A percentile compares a stretch with the other conserved stretches of the same genome.
phyloP scores from a whole-genome alignment of 2,888 invertebrate species.

The Parnassius apollo region DNA sequence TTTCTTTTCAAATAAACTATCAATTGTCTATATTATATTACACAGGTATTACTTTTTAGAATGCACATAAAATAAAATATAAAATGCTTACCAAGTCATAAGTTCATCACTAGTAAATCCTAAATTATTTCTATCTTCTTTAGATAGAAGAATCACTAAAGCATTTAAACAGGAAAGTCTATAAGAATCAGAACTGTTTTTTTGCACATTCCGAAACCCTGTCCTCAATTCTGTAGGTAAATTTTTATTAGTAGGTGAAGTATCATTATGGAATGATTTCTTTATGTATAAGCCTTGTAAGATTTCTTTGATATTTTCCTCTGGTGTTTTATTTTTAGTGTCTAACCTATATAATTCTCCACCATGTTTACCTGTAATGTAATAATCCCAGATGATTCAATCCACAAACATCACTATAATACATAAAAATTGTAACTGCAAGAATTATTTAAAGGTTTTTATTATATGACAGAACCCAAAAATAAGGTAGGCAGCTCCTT shows the following conservation, averaged over 20 bases:
- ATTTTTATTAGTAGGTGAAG: conserved; percentile 64
- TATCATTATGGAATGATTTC: conserved; percentile 63
- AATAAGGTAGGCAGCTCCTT: conserved; percentile 15
- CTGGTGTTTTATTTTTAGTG: conserved; percentile 78
- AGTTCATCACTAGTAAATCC: conserved; percentile 91
- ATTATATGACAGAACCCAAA: conserved; percentile 2
- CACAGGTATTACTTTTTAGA: no score
- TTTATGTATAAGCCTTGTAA: conserved; percentile 81
- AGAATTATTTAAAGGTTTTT: neutral
- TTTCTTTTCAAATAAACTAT: no score
- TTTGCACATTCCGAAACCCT: conserved; percentile 82
- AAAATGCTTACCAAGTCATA: conserved; percentile 68
- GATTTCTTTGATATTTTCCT: conserved; percentile 84
- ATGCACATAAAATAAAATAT: neutral
- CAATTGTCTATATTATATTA: no score
- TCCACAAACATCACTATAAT: neutral
- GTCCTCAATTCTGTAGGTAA: conserved; percentile 70
- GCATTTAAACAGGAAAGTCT: conserved; percentile 93
- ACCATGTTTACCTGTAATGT: conserved; percentile 73
- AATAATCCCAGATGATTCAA: conserved; percentile 19
- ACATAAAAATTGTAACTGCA: neutral
- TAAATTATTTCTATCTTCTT: conserved; percentile 83
- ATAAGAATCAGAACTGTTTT: conserved; percentile 86
- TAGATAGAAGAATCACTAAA: conserved; percentile 89
- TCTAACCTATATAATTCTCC: conserved; percentile 85